phyloP scores from a whole-genome alignment of 2,888 invertebrate species.

The Busseola fusca region DNA sequence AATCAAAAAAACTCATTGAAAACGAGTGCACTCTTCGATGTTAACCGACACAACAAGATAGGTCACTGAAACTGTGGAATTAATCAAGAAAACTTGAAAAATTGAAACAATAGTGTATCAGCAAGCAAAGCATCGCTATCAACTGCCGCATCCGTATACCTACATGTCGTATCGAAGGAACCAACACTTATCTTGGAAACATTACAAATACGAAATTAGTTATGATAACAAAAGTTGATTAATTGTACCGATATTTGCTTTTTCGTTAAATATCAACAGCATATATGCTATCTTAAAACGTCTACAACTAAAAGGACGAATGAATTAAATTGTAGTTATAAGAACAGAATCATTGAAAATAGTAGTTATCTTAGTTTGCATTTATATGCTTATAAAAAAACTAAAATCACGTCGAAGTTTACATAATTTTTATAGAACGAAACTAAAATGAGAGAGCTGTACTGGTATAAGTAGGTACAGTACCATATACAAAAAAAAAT shows the following conservation, averaged over 20 bases:
- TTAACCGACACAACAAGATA: constrained; percentile 30
- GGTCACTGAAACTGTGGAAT: constrained; percentile 36
- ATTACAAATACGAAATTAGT: constrained; percentile 66
- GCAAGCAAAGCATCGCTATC: constrained; percentile 65
- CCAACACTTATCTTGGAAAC: constrained; percentile 66
- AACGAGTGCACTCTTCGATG: constrained; percentile 24
- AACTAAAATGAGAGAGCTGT: neutral
- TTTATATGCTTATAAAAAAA: neutral
- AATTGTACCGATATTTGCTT: constrained; percentile 54
- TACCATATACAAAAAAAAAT: too few species aligned
- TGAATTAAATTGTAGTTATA: neutral
- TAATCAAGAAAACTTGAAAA: constrained; percentile 42
- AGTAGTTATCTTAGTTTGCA: neutral
- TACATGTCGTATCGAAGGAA: constrained; percentile 66
- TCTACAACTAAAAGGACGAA: neutral
- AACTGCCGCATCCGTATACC: constrained; percentile 67
- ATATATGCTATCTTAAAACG: constrained; percentile 7
- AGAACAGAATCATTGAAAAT: constrained; percentile 1
- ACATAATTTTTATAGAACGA: neutral
- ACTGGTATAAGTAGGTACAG: neutral
- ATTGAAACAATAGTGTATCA: constrained; percentile 62
- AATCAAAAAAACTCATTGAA: constrained; percentile 69
- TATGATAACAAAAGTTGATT: constrained; percentile 67
- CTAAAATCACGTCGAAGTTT: neutral
- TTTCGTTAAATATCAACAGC: constrained; percentile 16